Evolutionary conservation across 2,797 vertebrate genomes (phyloP), one percentile per base, ranked within the genome.

Genomic region (Anableps anableps): DNA sequence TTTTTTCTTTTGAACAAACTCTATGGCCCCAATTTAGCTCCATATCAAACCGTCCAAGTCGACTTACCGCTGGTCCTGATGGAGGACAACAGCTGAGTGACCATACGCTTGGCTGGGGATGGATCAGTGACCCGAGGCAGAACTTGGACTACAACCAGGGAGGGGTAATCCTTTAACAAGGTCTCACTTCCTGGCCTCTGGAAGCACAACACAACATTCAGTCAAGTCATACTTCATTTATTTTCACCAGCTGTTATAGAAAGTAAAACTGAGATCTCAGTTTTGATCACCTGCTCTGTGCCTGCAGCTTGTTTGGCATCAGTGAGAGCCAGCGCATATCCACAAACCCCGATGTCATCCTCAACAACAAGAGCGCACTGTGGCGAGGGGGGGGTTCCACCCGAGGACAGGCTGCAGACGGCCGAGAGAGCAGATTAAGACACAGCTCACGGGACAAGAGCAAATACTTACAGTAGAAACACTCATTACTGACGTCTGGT

Each of bases 41-140:
- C n/a, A n/a, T n/a, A n/a, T n/a, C 45, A 41, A 41, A 41, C 38
- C 38, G 38, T 41, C 38, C 41, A 5, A 43, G 14, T 80, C 0
- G 1, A 84, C 97, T 93, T 94, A 99, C 99, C 98, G 68, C 96
- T 96, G 92, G 95, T 97, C 91, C 96, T 97, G 88, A 99, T 86
- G 82, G 96, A 96, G 41, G 97, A 97, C 64, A 99, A 93, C 70
- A 99, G 94, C 72, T 94, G 97, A 78, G 94, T 95, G 94, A 99
- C 97, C 97, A 99, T 98, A 47, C 96, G 97, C 94, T 96, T 98
- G 80, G 96, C 97, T 73, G 97, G 96, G 8, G 96, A 96, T 19
- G 97, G 96, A 90, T 99, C 98, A 5, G 96, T 97, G 88, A 99
- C 97, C 86, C 97, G 96, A 84, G 97, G 97, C 84, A 98, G 96